Percentiles rank a stretch among this genome's conserved stretches.
Evolutionary conservation across 92 coral and sea anemone species (phyloP).

Genomic region (Epizoanthus fatuus): DNA sequence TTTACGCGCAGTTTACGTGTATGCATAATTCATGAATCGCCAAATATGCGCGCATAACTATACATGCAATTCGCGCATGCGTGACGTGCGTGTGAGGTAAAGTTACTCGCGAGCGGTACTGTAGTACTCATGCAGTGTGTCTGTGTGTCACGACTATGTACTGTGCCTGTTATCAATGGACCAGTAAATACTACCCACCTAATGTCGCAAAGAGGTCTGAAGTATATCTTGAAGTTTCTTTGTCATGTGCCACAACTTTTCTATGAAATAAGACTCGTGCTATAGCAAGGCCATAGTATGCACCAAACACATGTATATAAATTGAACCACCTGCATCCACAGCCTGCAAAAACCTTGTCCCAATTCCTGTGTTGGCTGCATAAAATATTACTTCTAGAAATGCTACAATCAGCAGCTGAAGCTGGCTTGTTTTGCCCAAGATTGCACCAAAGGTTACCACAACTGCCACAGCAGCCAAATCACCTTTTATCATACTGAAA

Average conservation of each 20-base stretch:
- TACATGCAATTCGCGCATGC: no score
- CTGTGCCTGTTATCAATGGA: no score
- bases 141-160: no score
- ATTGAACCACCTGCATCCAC: slow-evolving; percentile 92
- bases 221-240: slow-evolving; percentile 91
- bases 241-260: slow-evolving; percentile 91
- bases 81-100: no score
- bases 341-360: slow-evolving; percentile 84
- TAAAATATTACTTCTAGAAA: slow-evolving; percentile 88
- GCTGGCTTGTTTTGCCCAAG: slow-evolving; percentile 94
- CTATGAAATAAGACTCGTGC: slow-evolving; percentile 78
- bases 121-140: no score
- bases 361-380: slow-evolving; percentile 78
- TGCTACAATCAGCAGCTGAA: slow-evolving; percentile 83
- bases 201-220: slow-evolving; percentile 93
- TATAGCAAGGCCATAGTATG: slow-evolving; percentile 87
- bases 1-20: no score
- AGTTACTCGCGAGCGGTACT: no score
- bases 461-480: slow-evolving; percentile 86
- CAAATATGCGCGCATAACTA: no score
- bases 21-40: no score
- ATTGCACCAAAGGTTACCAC: slow-evolving; percentile 90
- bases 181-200: slow-evolving; percentile 56
- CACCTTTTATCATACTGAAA: slow-evolving; percentile 91
- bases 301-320: slow-evolving; percentile 90